Conservation (phyloP, 2,113 vertebrate species). For the Phylloscopus trochilus region DNA sequence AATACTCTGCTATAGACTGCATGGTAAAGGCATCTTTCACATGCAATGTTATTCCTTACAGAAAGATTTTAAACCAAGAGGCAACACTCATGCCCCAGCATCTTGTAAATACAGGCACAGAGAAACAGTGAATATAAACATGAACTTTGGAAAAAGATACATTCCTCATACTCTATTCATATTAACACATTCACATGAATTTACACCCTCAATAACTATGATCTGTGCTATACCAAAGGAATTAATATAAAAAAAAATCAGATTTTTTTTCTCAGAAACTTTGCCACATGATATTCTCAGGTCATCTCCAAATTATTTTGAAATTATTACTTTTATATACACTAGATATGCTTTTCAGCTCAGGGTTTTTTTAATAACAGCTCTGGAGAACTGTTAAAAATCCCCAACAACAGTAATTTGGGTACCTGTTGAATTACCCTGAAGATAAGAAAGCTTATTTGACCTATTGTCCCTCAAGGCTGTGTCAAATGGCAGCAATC, state of each 20-base stretch:
- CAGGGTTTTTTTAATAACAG: neutral
- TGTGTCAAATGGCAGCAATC: neutral
- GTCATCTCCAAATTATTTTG: neutral
- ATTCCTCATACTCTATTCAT: neutral
- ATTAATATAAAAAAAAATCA: neutral
- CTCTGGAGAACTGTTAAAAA: neutral
- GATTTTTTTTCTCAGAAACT: neutral
- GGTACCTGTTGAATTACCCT: neutral
- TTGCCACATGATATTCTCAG: neutral
- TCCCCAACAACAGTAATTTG: neutral
- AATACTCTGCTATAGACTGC: neutral
- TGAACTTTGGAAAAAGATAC: neutral
- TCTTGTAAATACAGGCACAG: neutral
- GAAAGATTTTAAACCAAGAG: neutral
- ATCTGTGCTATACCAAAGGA: neutral
- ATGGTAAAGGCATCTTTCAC: neutral
- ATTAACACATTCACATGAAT: neutral
- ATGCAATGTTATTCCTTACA: neutral
- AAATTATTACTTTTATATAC: neutral
- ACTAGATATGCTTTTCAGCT: neutral
- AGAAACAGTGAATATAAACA: neutral
- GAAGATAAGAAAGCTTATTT: neutral
- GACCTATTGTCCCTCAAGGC: neutral
- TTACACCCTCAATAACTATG: neutral
- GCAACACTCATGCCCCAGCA: neutral